Evolutionary conservation across 1,140 invertebrate genomes (phyloP), one percentile per base, ranked within the genome.

Genomic region (Odontomachus brunneus): DNA sequence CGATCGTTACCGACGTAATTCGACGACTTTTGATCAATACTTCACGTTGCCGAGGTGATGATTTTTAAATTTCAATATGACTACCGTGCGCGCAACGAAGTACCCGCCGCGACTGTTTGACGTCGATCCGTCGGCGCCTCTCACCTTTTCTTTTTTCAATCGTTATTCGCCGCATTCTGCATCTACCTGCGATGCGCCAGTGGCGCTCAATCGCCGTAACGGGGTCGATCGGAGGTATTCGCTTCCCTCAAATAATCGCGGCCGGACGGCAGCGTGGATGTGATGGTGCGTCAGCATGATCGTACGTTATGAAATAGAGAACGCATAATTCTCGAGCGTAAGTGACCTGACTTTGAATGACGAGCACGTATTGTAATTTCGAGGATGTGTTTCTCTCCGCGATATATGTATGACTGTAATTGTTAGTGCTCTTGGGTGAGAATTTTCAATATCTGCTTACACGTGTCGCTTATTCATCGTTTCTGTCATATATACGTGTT

Each of bases 1-100:
- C 75, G 65, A 80, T 80, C 75, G 75, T 80, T 80, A 80, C 66
- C 33, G 33, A 33, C 51, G 75, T 80, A 80, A 76, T 80, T 83
- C 71, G 71, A 83, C 71, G 71, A 83, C 71, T 75, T 75, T 83
- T 76, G 72, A 75, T 83, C 81, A 74, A 74, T 83, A 83, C 60
- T 75, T 75, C 29, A 72, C 57, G 71, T 65, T 74, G 57, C 69
- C 72, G 59, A 74, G 60, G 71, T 65, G 81, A 65, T 83, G 71
- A 83, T 83, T 83, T 83, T 83, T 65, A 65, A 75, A 83, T 65
- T 83, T 65, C 71, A 38, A 75, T 75, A 74, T 74, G 57, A 82
- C 55, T 33, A 75, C 22, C 44, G 81, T 38, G 49, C 71, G 49
- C 71, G 72, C 60, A 55, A 62, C 71, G 24, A 80, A 83, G 74